A percentile compares a stretch with the other conserved stretches of the same genome.
Conservation (phyloP, 1,140 invertebrate genomes). For the Nebria ingens region DNA sequence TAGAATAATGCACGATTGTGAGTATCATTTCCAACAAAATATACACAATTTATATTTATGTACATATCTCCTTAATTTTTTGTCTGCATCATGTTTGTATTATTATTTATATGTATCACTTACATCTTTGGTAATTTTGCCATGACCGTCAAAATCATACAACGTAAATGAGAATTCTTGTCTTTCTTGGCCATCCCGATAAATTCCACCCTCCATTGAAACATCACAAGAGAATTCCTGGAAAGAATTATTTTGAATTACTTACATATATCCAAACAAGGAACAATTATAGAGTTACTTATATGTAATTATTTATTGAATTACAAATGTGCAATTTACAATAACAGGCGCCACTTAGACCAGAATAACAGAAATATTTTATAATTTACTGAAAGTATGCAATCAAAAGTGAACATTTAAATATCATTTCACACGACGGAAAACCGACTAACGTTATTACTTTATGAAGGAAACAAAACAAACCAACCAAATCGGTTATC, state of each 20-base stretch:
- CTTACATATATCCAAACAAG: neutral
- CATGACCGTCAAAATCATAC: conserved; percentile 82
- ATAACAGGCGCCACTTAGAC: too few relatives aligned
- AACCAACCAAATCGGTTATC: too few relatives aligned
- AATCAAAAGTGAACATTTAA: too few relatives aligned
- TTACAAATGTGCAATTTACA: too few relatives aligned
- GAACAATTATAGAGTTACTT: too few relatives aligned
- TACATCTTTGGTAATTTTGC: conserved; percentile 86
- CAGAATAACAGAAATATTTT: too few relatives aligned
- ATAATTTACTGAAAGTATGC: too few relatives aligned
- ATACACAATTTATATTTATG: neutral
- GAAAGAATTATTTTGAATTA: conserved; percentile 19
- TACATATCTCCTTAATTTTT: conserved; percentile 9
- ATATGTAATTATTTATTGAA: too few relatives aligned
- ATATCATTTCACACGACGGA: too few relatives aligned
- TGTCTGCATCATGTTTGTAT: too few relatives aligned
- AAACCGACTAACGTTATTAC: too few relatives aligned
- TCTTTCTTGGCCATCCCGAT: conserved; percentile 52
- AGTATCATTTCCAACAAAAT: neutral
- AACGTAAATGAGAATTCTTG: conserved; percentile 86
- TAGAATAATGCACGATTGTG: neutral
- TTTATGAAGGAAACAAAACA: too few relatives aligned
- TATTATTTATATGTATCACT: conserved; percentile 31
- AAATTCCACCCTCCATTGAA: conserved; percentile 60
- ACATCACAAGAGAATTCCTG: conserved; percentile 84